Evolutionary conservation across 1,140 invertebrate species (phyloP).

Genomic region (Drosophila sproati): DNA sequence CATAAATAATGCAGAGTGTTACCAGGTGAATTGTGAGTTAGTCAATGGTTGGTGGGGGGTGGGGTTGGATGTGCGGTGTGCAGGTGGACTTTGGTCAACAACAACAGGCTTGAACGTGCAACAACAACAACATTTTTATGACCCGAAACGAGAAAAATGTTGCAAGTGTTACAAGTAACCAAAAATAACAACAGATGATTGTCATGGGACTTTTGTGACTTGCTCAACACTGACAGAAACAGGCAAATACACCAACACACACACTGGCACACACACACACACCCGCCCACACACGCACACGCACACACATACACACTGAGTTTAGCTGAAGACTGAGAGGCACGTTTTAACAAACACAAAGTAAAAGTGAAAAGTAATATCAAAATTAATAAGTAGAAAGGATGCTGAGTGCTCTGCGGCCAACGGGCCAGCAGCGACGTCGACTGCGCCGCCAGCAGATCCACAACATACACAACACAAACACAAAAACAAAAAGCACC

Average conservation of each 20-base stretch:
- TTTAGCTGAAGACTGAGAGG: slow-evolving; percentile 22
- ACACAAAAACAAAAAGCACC: slow-evolving; percentile 30
- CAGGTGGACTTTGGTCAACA: slow-evolving; percentile 24
- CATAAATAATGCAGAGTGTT: slow-evolving; percentile 72
- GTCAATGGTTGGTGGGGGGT: not conserved
- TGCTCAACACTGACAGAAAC: slow-evolving; percentile 26
- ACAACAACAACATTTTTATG: slow-evolving; percentile 41
- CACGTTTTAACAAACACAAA: slow-evolving; percentile 76
- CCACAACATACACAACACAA: slow-evolving; percentile 34
- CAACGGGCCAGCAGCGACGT: slow-evolving; percentile 16
- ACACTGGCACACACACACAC: slow-evolving; percentile 2
- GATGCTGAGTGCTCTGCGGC: slow-evolving; percentile 62
- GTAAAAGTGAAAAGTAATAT: slow-evolving; percentile 83
- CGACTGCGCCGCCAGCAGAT: slow-evolving; percentile 38
- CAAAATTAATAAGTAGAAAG: slow-evolving; percentile 82
- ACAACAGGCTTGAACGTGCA: slow-evolving; percentile 27
- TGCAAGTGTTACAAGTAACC: slow-evolving; percentile 23
- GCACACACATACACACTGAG: slow-evolving; percentile 5
- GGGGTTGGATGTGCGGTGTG: slow-evolving; percentile 12
- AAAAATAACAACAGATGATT: slow-evolving; percentile 44
- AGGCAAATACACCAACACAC: not conserved
- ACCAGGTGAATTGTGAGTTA: slow-evolving; percentile 12
- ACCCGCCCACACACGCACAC: slow-evolving; percentile 16
- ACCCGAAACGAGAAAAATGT: slow-evolving; percentile 18
- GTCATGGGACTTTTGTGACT: slow-evolving; percentile 25